A percentile compares a stretch with the other conserved stretches of the same genome.
phyloP scores from a whole-genome alignment of 2,113 vertebrate genomes.

The Myrmecophaga tridactyla region DNA sequence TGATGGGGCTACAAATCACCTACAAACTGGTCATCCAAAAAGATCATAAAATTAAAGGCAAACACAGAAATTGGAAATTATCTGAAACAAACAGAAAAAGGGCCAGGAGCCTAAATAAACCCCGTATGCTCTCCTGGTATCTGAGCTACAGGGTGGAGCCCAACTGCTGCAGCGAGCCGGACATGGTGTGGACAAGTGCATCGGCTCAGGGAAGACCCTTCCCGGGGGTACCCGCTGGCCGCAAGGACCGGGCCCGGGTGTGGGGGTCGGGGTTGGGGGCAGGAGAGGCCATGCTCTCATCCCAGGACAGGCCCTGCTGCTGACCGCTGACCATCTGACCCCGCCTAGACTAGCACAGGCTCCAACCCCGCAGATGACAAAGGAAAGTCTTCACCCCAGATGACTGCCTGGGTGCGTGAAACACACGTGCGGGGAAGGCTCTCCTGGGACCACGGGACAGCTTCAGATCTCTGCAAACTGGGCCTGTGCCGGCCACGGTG shows the following conservation, averaged over 20 bases:
- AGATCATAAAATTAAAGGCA: not conserved
- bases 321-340: rapidly evolving
- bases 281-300: not conserved
- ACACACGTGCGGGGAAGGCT: rapidly evolving
- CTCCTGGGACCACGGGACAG: not conserved
- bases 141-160: not conserved
- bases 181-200: rapidly evolving
- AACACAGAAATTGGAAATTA: too few relatives aligned
- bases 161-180: rapidly evolving
- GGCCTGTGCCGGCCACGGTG: not conserved
- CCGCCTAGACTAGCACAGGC: rapidly evolving
- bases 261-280: not conserved
- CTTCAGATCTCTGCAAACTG: rapidly evolving
- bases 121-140: rapidly evolving
- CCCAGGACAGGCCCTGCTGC: not conserved
- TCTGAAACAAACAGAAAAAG: not conserved
- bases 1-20: not conserved
- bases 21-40: not conserved
- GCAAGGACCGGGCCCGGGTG: rapidly evolving
- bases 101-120: not conserved
- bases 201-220: not conserved
- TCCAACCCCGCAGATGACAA: rapidly evolving
- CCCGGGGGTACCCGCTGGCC: too few relatives aligned
- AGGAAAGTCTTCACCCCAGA: rapidly evolving
- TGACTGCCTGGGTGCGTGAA: rapidly evolving